Percentiles rank a stretch among this genome's conserved stretches.
phyloP scores from a whole-genome alignment of 1,140 invertebrate genomes.

The Capitella teleta region DNA sequence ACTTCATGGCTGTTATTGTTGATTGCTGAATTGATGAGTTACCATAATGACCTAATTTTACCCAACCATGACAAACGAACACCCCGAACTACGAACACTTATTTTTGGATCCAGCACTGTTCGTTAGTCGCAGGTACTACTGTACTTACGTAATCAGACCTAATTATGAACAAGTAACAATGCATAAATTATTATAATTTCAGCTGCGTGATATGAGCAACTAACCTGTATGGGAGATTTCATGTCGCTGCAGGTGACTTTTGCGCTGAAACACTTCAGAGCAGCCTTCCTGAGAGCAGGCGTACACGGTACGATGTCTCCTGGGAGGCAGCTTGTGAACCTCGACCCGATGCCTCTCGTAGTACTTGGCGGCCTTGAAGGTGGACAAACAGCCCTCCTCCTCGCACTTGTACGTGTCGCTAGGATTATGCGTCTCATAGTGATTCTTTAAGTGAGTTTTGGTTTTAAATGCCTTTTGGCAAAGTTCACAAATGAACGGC shows the following conservation, averaged over 20 bases:
- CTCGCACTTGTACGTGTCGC: slow-evolving; percentile 35
- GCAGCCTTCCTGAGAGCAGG: slow-evolving; percentile 25
- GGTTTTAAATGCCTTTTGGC: slow-evolving; percentile 41
- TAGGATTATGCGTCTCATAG: slow-evolving; percentile 39
- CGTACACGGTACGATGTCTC: slow-evolving; percentile 21
- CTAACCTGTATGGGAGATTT: slow-evolving; percentile 30
- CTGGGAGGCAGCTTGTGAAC: slow-evolving; percentile 26
- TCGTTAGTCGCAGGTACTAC: too few relatives aligned
- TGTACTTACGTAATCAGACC: too few relatives aligned
- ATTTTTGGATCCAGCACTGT: too few relatives aligned
- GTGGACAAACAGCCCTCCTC: slow-evolving; percentile 24
- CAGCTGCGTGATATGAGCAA: neutral
- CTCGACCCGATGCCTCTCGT: slow-evolving; percentile 26
- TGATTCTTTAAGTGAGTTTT: slow-evolving; percentile 25
- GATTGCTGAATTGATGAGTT: too few relatives aligned
- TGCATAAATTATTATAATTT: too few relatives aligned
- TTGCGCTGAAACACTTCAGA: slow-evolving; percentile 28
- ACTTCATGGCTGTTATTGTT: too few relatives aligned
- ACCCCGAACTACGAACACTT: too few relatives aligned
- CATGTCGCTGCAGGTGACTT: slow-evolving; percentile 29
- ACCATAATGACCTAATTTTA: too few relatives aligned
- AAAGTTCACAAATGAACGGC: slow-evolving; percentile 38
- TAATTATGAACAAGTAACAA: too few relatives aligned
- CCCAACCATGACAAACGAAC: too few relatives aligned
- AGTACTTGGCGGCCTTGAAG: slow-evolving; percentile 24